Percentiles rank a stretch among this genome's conserved stretches.
These are phyloP conservation scores for Metopia argyrocephala DNA, from an alignment of 2,888 invertebrate species.

Conservation along the genomic window DNA sequence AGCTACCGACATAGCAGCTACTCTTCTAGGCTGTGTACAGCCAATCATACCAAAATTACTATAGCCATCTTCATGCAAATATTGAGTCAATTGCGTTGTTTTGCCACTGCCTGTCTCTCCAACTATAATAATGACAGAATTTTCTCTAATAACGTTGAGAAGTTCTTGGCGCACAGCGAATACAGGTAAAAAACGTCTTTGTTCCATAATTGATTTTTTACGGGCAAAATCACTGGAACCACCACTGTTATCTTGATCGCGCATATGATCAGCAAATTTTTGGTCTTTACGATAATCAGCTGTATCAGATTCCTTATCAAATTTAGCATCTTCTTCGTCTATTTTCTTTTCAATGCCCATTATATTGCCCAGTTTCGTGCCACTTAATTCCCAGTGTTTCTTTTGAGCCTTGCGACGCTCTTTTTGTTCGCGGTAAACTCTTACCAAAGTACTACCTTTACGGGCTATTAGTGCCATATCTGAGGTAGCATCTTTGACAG, in stretches of 20 bases:
- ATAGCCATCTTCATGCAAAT: conserved; percentile 97
- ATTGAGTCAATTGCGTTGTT: conserved; percentile 98
- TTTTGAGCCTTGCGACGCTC: conserved; percentile 98
- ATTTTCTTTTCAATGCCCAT: conserved; percentile 94
- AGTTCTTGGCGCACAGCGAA: conserved; percentile 97
- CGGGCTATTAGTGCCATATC: conserved; percentile 98
- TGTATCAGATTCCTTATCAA: conserved; percentile 84
- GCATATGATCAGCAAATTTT: conserved; percentile 97
- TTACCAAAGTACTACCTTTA: conserved; percentile 94
- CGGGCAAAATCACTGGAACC: conserved; percentile 91
- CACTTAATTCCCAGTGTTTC: conserved; percentile 99
- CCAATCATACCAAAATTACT: conserved; percentile 96
- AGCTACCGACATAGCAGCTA: conserved; percentile 99
- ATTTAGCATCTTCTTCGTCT: conserved; percentile 85
- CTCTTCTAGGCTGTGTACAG: conserved; percentile 97
- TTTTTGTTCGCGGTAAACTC: conserved; percentile 95
- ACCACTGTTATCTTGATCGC: conserved; percentile 80
- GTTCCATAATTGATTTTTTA: conserved; percentile 90
- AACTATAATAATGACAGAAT: conserved; percentile 96
- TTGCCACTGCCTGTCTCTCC: conserved; percentile 84
- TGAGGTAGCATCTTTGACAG: conserved; percentile 95
- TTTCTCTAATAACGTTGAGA: conserved; percentile 93
- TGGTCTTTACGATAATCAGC: conserved; percentile 95
- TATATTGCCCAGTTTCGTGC: conserved; percentile 91
- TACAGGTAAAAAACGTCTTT: conserved; percentile 94